Evolutionary conservation across 2,797 vertebrate species (phyloP), one percentile per base, ranked within the genome.

Genomic region (Urocyon cinereoargenteus): DNA sequence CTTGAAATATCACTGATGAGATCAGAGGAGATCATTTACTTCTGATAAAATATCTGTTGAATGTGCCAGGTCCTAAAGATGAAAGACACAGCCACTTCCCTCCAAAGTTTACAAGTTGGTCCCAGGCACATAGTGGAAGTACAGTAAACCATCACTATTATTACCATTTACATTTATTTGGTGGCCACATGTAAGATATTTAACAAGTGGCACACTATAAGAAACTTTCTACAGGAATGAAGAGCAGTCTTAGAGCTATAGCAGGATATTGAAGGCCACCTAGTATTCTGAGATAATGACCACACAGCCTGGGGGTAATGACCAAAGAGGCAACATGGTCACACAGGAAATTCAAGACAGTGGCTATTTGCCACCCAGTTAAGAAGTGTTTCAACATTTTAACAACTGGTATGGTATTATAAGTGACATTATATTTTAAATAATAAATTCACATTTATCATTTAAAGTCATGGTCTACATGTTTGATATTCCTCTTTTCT

Each of bases 21-120:
- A 84, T 87, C 5, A 18, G 15, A 90, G 94, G 81, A 94, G 36
- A 84, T 95, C 31, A 53, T 73, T 93, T 88, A 75, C 53, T 70
- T 11, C n/a, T 72, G 45, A 75, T 68, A 81, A 96, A 91, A 45
- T 79, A 95, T 49, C 91, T 77, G 78, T 26, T 40, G 21, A 94
- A 90, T 22, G 22, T 91, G 57, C 51, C 70, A 62, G 68, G 31
- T 64, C n/a, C 51, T 51, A 40, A 62, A n/a, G 51, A 86, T 61
- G 21, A 68, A 92, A 94, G 62, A 40, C 53, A 81, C 5, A 34
- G 68, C 16, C 5, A 59, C 57, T 62, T 86, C 45, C 28, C 40
- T 95, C 81, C n/a, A 86, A 72, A 64, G 68, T 49, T 89, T 62
- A 61, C 22, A 81, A 51, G 49, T 53, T 8, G 21, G 31, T 78